Evolutionary conservation across 2,113 vertebrate species (phyloP).

Genomic region (Opisthocomus hoazin): DNA sequence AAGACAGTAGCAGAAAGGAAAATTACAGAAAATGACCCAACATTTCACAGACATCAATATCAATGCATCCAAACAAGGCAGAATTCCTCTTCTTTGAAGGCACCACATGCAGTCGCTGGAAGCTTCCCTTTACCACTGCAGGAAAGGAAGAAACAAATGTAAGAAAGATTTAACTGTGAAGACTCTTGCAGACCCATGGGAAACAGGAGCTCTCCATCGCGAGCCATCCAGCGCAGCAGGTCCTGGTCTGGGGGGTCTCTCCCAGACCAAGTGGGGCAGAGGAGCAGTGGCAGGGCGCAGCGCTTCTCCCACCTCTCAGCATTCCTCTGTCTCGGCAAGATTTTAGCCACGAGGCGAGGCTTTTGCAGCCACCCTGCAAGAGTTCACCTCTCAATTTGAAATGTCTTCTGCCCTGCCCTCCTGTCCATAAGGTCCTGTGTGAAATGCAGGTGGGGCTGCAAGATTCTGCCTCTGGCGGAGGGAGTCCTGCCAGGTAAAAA

Average conservation of each 20-base stretch:
- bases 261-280: neutral
- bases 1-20: constrained; percentile 59
- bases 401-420: neutral
- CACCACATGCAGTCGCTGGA: neutral
- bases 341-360: neutral
- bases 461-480: neutral
- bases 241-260: neutral
- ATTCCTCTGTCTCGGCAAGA: neutral
- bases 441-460: neutral
- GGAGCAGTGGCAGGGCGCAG: neutral
- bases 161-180: neutral
- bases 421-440: neutral
- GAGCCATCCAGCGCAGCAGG: neutral
- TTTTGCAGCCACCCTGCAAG: neutral
- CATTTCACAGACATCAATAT: neutral
- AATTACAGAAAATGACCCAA: neutral
- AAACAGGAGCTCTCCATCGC: accelerated
- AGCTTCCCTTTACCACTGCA: neutral
- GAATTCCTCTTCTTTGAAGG: neutral
- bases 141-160: neutral
- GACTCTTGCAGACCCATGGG: neutral
- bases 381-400: neutral
- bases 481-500: neutral
- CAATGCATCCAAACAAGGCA: neutral
- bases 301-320: neutral